phyloP scores from a whole-genome alignment of 2,113 vertebrate species.

The Sinocyclocheilus grahami region DNA sequence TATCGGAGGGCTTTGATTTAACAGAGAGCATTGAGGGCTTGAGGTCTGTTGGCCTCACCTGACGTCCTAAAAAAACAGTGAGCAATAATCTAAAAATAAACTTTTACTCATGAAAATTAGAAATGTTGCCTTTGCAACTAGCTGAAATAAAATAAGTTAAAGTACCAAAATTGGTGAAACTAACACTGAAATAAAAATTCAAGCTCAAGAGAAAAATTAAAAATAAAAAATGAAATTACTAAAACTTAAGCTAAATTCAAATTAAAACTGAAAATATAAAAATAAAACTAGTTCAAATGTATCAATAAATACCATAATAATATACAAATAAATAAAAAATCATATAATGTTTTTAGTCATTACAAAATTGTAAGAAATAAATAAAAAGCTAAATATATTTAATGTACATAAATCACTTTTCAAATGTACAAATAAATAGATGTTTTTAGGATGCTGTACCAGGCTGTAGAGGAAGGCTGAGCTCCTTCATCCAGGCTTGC shows the following conservation, averaged over 20 bases:
- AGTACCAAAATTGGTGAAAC: background rate
- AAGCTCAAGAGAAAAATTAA: background rate
- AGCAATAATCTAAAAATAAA: background rate
- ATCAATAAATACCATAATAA: no score
- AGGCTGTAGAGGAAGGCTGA: slow-evolving; percentile 78
- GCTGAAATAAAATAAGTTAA: background rate
- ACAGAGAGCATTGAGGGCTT: slow-evolving; percentile 58
- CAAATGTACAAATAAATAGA: background rate
- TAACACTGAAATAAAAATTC: background rate
- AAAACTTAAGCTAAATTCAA: no score
- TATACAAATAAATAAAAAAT: no score
- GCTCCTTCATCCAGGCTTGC: slow-evolving; percentile 82
- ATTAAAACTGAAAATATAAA: no score
- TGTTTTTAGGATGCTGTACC: slow-evolving; percentile 64
- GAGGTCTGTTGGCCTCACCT: slow-evolving; percentile 65
- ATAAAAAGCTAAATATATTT: background rate
- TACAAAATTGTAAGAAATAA: background rate
- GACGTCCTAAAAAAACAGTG: slow-evolving; percentile 65
- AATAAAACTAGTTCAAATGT: no score
- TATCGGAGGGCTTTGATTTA: slow-evolving; percentile 65
- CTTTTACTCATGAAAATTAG: no score
- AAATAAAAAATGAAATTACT: no score
- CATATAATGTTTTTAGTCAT: background rate
- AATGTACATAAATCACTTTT: background rate
- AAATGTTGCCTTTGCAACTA: no score